Base-by-base conservation (phyloP, 2,113 vertebrate genomes). In the Aspiorhynchus laticeps region DNA sequence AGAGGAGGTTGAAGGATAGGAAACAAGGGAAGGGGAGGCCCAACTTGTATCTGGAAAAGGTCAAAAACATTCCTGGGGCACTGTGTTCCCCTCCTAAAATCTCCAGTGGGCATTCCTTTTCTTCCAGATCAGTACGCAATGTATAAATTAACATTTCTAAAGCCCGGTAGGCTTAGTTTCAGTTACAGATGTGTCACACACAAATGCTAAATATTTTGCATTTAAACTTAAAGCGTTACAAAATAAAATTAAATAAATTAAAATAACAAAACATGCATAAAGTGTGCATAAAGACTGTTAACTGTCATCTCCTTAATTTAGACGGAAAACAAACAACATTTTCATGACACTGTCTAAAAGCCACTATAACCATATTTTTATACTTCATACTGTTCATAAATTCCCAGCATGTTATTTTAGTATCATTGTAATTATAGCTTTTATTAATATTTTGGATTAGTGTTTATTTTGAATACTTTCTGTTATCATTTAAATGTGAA, bases 41-140 rank as follows among this genome's bases (percentile, higher is more conserved):
- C 75, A 77, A 17, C 8, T 56, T 51, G 28, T 79, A 56, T 48
- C 76, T 79, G 76, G 48, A 56, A 79, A 79, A 36, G 28, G 48
- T 79, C 77, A 79, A 36, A 5, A 56, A 53, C 76, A 21, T 79
- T 79, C 71, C 36, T 12, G 71, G 24, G 71, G 36, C 71, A 41
- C 36, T n/a, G 71, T 73, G 33, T 41, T 74, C 33, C 71, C 36
- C 36, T 74, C 28, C 76, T 56, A 56, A 79, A 56, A 56, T 79
- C 28, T 79, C 77, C 10, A 36, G 2, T 59, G 77, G 77, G 10
- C 77, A 24, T 59, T 79, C 10, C 19, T 36, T 56, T 79, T 79
- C 76, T 56, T 56, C 17, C 26, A 53, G 46, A 78, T 79, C 48
- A 79, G 33, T 56, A 56, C 19, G 5, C 33, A 31, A 31, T 36